A percentile compares a stretch with the other conserved stretches of the same genome.
Evolutionary conservation across 1,140 invertebrate genomes (phyloP).

Genomic region (Parasteatoda tepidariorum): DNA sequence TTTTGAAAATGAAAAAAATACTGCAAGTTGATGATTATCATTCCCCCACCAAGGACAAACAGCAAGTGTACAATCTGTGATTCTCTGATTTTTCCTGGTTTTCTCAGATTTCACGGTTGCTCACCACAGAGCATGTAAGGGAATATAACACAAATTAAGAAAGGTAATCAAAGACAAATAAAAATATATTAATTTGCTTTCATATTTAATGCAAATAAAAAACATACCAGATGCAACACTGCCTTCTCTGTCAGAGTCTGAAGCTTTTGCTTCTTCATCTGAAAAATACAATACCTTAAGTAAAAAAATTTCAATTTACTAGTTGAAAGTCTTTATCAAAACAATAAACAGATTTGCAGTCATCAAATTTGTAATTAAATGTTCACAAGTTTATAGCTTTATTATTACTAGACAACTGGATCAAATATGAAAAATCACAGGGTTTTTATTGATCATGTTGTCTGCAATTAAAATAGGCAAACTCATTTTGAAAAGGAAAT

Average conservation of each 20-base stretch:
- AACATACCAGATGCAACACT: slow-evolving; percentile 36
- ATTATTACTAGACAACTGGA: neutral
- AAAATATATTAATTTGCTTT: neutral
- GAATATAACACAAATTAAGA: too few species aligned
- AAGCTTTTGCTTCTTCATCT: slow-evolving; percentile 20
- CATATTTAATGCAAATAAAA: neutral
- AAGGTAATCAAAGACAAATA: too few species aligned
- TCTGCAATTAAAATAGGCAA: neutral
- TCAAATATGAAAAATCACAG: neutral
- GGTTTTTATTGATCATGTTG: neutral
- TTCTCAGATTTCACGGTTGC: too few species aligned
- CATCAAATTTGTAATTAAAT: neutral
- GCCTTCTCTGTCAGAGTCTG: slow-evolving; percentile 26
- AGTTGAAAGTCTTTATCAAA: neutral
- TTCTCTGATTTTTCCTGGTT: too few species aligned
- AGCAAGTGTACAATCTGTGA: too few species aligned
- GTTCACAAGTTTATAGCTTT: neutral
- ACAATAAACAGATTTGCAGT: neutral
- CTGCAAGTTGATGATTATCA: too few species aligned
- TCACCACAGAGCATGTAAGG: too few species aligned
- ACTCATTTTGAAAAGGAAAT: too few species aligned
- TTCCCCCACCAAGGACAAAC: too few species aligned
- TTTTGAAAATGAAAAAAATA: too few species aligned
- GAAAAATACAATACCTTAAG: neutral
- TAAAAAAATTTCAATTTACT: neutral